A percentile compares a stretch with the other conserved stretches of the same genome.
These are phyloP conservation scores for Philereme vetulata DNA, from an alignment of 2,888 invertebrate species.

Conservation along the genomic window DNA sequence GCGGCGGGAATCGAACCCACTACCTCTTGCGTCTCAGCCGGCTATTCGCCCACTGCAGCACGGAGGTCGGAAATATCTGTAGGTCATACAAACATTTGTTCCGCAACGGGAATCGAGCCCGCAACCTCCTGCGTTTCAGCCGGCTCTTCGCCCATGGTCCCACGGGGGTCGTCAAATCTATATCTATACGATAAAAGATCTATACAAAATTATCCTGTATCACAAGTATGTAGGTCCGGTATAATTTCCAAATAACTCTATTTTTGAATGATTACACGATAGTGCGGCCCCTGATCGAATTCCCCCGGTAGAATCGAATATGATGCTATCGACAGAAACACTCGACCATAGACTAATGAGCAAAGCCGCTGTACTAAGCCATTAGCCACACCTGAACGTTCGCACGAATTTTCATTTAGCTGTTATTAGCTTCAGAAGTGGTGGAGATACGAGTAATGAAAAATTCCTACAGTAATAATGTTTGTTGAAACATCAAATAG, in stretches of 20 bases:
- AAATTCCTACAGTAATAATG: slow-evolving; percentile 65
- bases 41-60: no score
- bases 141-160: no score
- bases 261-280: slow-evolving; percentile 48
- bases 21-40: no score
- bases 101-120: no score
- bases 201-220: neutral
- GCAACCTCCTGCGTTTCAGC: no score
- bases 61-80: no score
- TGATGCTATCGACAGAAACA: slow-evolving; percentile 58
- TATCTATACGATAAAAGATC: no score
- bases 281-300: slow-evolving; percentile 49
- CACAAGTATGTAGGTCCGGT: slow-evolving; percentile 11
- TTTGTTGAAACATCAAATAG: slow-evolving; percentile 21
- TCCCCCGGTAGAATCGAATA: slow-evolving; percentile 54
- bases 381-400: slow-evolving; percentile 58
- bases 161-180: no score
- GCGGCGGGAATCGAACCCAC: no score
- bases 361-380: slow-evolving; percentile 68
- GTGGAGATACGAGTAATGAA: slow-evolving; percentile 66
- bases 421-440: slow-evolving; percentile 52
- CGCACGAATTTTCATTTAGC: slow-evolving; percentile 70
- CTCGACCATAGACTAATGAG: slow-evolving; percentile 71
- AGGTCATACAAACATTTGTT: no score
- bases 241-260: slow-evolving; percentile 39